Base-by-base conservation (phyloP, 2,888 invertebrate species). In the Neoscelio sp. region DNA sequence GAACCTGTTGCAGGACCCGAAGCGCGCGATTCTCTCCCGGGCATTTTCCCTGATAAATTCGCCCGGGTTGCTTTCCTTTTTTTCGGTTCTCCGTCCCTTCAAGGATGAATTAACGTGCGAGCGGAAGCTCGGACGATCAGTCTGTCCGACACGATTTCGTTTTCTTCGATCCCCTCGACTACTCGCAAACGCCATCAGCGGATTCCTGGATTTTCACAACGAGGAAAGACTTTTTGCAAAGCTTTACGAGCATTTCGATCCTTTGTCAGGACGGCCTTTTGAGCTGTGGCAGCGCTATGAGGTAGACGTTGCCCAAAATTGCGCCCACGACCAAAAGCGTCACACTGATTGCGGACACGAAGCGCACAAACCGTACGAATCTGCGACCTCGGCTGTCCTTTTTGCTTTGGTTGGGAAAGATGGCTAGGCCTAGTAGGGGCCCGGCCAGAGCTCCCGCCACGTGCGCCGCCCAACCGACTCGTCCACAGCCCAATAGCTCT, bases 391-490 rank as follows among this genome's bases (percentile, higher is more conserved):
- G 82, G 10, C 89, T 83, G 81, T 89, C 89, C 76, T 89, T 89
- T 82, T 89, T 89, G 82, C 89, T 90, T 60, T 89, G 89, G 12
- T 87, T 88, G 0, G 90, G 89, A 65, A 89, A 94, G 6, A 94
- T 88, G 7, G 94, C 88, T 67, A 94, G 92, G 3, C 94, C 94
- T 1, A 95, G 85, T 3, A 95, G 91, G 0, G 94, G 90, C 0
- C 95, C 96, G 0, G 93, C 92, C 0, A 93, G 87, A 1, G 94
- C 95, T 2, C 96, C 96, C 3, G 94, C 92, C 10, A 92, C 91
- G 86, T 96, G 96, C 2, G 95, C 95, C 0, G 94, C 93, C 93
- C 95, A 93, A 35, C 95, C 95, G 75, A 95, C 92, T 23, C 88
- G 84, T 0, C 90, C 90, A 65, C 87, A 88, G 12, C 88, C 89